These are phyloP conservation scores for Dasysyrphus albostriatus DNA, from an alignment of 2,888 invertebrate genomes.

Conservation along the genomic window DNA sequence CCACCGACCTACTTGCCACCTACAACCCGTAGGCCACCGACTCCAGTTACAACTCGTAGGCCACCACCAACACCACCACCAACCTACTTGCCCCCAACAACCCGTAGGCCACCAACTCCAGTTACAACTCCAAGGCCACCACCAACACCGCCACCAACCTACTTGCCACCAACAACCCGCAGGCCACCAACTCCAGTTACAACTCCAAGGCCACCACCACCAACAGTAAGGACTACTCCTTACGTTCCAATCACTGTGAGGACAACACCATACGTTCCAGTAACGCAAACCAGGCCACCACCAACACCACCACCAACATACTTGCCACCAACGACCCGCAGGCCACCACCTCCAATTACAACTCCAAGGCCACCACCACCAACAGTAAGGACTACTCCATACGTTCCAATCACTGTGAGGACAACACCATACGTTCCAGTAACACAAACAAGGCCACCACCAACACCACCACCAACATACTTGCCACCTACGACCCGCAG, in stretches of 20 bases:
- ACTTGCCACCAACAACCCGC: constrained; percentile 4
- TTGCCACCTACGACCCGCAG: constrained; percentile 2
- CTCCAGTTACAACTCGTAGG: constrained; percentile 5
- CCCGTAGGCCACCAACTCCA: no score
- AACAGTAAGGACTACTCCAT: constrained; percentile 51
- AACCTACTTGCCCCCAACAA: no score
- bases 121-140: neutral
- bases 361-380: constrained; percentile 1
- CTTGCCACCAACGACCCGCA: no score
- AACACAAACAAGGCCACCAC: constrained; percentile 69
- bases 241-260: constrained; percentile 14
- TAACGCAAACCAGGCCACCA: constrained; percentile 53
- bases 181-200: constrained; percentile 22
- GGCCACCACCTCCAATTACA: no score
- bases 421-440: constrained; percentile 45
- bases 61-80: constrained; percentile 12
- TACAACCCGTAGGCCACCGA: constrained; percentile 21
- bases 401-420: constrained; percentile 13
- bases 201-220: constrained; percentile 33
- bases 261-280: constrained; percentile 46
- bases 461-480: constrained; percentile 27
- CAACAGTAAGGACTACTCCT: constrained; percentile 54
- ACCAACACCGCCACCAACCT: constrained; percentile 27
- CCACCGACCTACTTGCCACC: constrained; percentile 25
- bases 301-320: neutral